Evolutionary conservation across 1,140 invertebrate genomes (phyloP).

Genomic region (Bombyx mandarina): DNA sequence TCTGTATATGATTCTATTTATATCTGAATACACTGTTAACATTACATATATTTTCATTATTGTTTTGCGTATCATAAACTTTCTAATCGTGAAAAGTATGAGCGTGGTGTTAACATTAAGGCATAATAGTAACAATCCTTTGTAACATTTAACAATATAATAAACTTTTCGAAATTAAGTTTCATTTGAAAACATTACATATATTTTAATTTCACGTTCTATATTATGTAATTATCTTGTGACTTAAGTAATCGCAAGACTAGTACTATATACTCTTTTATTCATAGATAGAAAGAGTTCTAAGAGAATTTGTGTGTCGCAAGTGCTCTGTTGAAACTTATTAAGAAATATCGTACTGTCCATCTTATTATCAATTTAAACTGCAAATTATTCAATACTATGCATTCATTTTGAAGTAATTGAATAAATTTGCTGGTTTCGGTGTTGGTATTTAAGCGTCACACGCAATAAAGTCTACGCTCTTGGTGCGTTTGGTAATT

Average conservation of each 20-base stretch:
- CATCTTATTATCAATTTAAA: constrained; percentile 38
- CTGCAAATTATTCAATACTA: constrained; percentile 36
- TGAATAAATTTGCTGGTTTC: constrained; percentile 38
- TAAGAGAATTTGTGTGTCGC: constrained; percentile 58
- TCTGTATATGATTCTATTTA: not conserved
- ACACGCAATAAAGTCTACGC: not conserved
- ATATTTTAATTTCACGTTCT: too few relatives aligned
- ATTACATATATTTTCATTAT: too few relatives aligned
- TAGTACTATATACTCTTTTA: too few relatives aligned
- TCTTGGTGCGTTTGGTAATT: not conserved
- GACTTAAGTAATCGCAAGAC: too few relatives aligned
- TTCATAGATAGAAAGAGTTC: not conserved
- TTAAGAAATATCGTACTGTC: constrained; percentile 59
- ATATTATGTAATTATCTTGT: too few relatives aligned
- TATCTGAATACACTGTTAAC: too few relatives aligned
- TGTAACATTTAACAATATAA: too few relatives aligned
- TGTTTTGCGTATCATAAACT: not conserved
- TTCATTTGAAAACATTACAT: too few relatives aligned
- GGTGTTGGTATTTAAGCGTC: not conserved
- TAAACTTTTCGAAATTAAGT: too few relatives aligned
- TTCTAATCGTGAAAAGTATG: constrained; percentile 9
- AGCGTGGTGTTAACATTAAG: constrained; percentile 24
- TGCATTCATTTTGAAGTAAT: constrained; percentile 13
- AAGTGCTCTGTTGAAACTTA: constrained; percentile 55
- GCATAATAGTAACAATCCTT: constrained; percentile 26